These are phyloP conservation scores for Capricornis sumatraensis DNA, from an alignment of 2,113 vertebrate species.

Conservation along the genomic window DNA sequence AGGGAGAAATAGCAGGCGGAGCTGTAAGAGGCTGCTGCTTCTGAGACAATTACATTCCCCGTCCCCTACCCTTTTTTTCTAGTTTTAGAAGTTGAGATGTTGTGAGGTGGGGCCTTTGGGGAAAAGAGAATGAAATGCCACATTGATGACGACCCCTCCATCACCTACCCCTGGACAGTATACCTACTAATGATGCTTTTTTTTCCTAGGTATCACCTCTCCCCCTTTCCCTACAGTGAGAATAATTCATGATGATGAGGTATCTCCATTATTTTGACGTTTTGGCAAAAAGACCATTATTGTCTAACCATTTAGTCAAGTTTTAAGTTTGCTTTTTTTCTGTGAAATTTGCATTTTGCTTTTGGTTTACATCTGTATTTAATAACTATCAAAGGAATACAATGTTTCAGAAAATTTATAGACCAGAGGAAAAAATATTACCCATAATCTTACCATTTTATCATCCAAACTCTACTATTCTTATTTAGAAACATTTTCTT, in stretches of 20 bases:
- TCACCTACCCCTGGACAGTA: neutral
- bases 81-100: neutral
- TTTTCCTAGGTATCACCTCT: neutral
- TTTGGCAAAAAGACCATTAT: neutral
- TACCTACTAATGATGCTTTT: neutral
- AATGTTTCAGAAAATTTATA: neutral
- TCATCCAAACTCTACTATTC: neutral
- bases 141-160: neutral
- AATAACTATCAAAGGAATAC: neutral
- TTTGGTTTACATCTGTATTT: neutral
- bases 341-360: neutral
- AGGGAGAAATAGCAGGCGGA: neutral
- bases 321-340: conserved; percentile 11
- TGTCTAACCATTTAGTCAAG: neutral
- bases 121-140: neutral
- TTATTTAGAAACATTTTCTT: neutral
- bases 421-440: neutral
- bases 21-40: neutral
- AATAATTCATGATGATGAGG: neutral
- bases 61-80: neutral
- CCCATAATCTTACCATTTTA: neutral
- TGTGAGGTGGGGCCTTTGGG: neutral
- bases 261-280: neutral
- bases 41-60: neutral
- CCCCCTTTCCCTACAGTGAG: neutral